Evolutionary conservation across 2,113 vertebrate genomes (phyloP).

Genomic region (Aegotheles bennettii): DNA sequence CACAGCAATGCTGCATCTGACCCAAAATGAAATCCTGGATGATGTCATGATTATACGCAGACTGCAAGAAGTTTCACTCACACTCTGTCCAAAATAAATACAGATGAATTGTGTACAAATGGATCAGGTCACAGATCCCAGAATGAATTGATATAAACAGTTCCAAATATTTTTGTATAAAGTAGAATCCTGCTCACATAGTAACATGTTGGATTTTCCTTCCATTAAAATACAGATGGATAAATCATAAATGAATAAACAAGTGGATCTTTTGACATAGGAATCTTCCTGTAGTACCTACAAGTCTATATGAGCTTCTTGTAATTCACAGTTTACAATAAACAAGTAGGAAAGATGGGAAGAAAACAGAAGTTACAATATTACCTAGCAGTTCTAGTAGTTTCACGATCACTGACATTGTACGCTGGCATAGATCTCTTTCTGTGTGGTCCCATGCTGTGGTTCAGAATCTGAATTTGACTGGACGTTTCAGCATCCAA

Average conservation of each 20-base stretch:
- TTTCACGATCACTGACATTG: not conserved
- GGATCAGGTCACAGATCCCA: not conserved
- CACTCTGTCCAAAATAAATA: not conserved
- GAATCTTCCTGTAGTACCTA: not conserved
- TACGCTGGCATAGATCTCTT: not conserved
- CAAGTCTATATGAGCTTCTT: fast-evolving
- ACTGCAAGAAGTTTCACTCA: not conserved
- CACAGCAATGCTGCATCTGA: not conserved
- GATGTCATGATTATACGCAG: not conserved
- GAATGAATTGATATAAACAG: not conserved
- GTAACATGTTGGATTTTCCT: not conserved
- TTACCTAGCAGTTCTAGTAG: not conserved
- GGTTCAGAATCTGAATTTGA: not conserved
- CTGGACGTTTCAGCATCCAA: not conserved
- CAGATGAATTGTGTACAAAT: not conserved
- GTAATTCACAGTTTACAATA: not conserved
- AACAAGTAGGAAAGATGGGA: not conserved
- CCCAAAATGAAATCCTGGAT: not conserved
- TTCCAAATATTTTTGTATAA: not conserved
- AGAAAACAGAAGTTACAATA: not conserved
- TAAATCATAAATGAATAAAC: not conserved
- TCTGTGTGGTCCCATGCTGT: fast-evolving
- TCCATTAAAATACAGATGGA: not conserved
- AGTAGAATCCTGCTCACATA: not conserved
- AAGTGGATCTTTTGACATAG: not conserved